Base-by-base conservation (phyloP, 2,113 vertebrate species). In the Arvicanthis niloticus region DNA sequence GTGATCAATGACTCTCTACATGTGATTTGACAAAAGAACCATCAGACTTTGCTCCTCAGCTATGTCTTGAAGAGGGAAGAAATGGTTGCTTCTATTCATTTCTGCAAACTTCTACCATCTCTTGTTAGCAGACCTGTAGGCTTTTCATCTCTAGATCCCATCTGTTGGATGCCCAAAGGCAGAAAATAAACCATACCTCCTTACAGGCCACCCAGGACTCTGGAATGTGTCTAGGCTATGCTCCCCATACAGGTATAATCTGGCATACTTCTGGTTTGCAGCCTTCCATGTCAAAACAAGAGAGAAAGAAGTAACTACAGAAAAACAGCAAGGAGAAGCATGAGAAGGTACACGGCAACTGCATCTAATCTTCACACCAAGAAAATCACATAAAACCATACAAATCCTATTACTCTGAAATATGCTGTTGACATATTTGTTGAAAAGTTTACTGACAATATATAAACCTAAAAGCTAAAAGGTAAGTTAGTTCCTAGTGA, bases 1-100 rank as follows among this genome's bases (percentile, higher is more conserved):
- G 56, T 77, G 40, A 62, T 77, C 24, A 48, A 89, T 76, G 16
- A 12, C 3, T 56, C 17, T 62, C 53, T 51, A 12, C 4, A 76
- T 17, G 17, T 62, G 53, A 76, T 13, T 31, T 45, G 96, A 97
- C 96, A 96, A 97, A 97, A 96, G 72, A 97, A 96, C 96, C 65
- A 60, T 86, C 96, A 98, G 58, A 95, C 92, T 97, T 94, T 2
- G 4, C n/a, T 91, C 89, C 37, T 97, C 77, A 0, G 3, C 93
- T 42, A 48, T 96, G 84, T 17, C 68, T 60, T 91, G 0, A 31
- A 40, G 51, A 95, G 34, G 3, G 9, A 98, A 95, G 72, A 91
- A 96, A 80, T 12, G 96, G 95, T 80, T 96, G 95, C 70, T 77
- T 21, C 82, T 91, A 81, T 94, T 75, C 15, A 68, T 97, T 96